phyloP scores from a whole-genome alignment of 2,797 vertebrate species.

The Discoglossus pictus region DNA sequence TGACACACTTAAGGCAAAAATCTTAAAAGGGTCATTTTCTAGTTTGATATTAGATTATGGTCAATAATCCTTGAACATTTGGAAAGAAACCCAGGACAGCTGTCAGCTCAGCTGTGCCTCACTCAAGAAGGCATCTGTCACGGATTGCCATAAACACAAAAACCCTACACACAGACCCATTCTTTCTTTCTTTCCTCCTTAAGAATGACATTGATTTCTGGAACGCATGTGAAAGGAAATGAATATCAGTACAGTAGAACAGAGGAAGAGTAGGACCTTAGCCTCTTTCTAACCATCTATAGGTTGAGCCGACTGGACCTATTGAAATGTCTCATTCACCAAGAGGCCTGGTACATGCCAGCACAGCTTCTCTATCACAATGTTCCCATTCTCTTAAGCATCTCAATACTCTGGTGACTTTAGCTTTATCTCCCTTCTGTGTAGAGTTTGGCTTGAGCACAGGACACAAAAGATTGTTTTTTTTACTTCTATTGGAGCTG shows the following conservation, averaged over 20 bases:
- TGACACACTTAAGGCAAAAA: background rate
- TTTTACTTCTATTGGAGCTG: conserved; percentile 26
- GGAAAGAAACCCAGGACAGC: conserved; percentile 21
- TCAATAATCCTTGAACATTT: background rate
- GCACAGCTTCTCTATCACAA: conserved; percentile 29
- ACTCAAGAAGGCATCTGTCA: conserved; percentile 35
- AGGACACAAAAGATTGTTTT: conserved; percentile 43
- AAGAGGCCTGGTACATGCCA: conserved; percentile 11
- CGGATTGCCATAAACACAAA: conserved; percentile 10
- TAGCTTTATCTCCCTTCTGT: conserved; percentile 35
- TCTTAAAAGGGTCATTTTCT: conserved; percentile 20
- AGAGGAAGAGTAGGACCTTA: background rate
- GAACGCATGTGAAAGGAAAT: conserved; percentile 12
- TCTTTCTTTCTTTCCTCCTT: background rate
- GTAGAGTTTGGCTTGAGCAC: conserved; percentile 29
- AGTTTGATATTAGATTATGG: too few species aligned
- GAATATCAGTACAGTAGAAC: background rate
- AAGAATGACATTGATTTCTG: background rate
- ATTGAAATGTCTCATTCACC: conserved; percentile 24
- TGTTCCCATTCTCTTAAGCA: conserved; percentile 31
- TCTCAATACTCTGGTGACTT: conserved; percentile 40
- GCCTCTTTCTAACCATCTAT: conserved; percentile 1
- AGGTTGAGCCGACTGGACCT: background rate
- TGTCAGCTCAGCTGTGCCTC: conserved; percentile 40
- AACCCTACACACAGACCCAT: background rate